Evolutionary conservation across 1,140 invertebrate species (phyloP).

Genomic region (Druon quercuslanigerum): DNA sequence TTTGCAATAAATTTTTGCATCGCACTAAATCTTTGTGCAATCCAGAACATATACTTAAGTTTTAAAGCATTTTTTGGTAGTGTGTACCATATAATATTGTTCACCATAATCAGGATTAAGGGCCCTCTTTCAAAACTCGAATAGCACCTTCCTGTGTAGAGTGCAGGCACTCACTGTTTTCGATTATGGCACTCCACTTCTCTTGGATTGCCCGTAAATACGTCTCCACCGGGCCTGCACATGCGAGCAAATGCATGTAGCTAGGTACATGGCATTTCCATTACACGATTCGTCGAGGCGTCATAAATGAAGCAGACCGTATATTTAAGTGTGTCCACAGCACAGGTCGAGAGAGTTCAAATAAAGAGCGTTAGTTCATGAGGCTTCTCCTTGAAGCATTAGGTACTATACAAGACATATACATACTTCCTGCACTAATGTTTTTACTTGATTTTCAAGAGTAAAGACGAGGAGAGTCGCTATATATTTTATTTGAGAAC

Average conservation of each 20-base stretch:
- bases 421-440: not conserved
- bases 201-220: not conserved
- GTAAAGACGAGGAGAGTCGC: not conserved
- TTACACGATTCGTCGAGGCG: slow-evolving; percentile 52
- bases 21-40: not conserved
- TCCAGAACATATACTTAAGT: not conserved
- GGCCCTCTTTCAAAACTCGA: not conserved
- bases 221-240: not conserved
- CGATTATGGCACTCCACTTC: slow-evolving; percentile 14
- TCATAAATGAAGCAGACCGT: slow-evolving; percentile 52
- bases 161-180: not conserved
- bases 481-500: not conserved
- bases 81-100: not conserved
- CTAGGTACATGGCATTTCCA: slow-evolving; percentile 56
- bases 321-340: slow-evolving; percentile 39
- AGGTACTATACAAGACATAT: slow-evolving; percentile 1
- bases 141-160: not conserved
- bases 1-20: not conserved
- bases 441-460: slow-evolving; percentile 11
- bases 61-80: not conserved
- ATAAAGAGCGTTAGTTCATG: slow-evolving; percentile 22
- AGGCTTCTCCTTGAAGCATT: slow-evolving; percentile 5
- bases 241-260: slow-evolving; percentile 5
- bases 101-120: not conserved
- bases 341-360: slow-evolving; percentile 54